phyloP scores from a whole-genome alignment of 2,113 vertebrate species.

The Prinia subflava region DNA sequence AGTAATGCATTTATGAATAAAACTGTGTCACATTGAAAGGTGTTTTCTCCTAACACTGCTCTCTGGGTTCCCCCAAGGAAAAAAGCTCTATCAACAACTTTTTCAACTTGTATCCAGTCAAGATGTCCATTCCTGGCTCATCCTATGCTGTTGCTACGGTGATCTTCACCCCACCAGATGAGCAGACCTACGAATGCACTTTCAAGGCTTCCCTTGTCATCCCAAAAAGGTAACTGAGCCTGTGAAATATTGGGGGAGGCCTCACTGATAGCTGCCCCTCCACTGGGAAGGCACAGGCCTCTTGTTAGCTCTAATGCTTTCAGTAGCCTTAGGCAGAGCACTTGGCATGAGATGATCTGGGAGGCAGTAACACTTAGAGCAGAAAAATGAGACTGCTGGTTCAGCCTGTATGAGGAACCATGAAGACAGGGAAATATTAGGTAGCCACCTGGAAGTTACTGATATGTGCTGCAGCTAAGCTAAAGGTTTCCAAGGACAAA shows the following conservation, averaged over 20 bases:
- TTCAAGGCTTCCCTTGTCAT: slow-evolving; percentile 82
- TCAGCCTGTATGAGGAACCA: accelerated
- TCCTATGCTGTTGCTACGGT: slow-evolving; percentile 75
- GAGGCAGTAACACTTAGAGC: neutral
- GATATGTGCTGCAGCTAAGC: neutral
- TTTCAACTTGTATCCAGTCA: slow-evolving; percentile 78
- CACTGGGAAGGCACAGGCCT: neutral
- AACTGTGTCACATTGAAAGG: neutral
- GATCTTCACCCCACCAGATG: slow-evolving; percentile 78
- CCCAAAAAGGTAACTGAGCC: slow-evolving; percentile 69
- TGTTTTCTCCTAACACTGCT: neutral
- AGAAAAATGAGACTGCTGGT: neutral
- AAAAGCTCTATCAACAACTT: slow-evolving; percentile 35
- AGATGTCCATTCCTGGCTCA: slow-evolving; percentile 74
- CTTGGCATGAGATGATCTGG: no score
- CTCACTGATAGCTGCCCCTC: neutral
- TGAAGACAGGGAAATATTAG: neutral
- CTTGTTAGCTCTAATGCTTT: neutral
- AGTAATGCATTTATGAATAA: neutral
- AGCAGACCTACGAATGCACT: slow-evolving; percentile 79
- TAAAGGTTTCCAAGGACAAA: neutral
- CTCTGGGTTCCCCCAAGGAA: slow-evolving; percentile 42
- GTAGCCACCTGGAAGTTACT: neutral
- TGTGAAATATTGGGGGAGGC: neutral
- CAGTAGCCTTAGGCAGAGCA: no score